Evolutionary conservation across 2,888 invertebrate species (phyloP), one percentile per base, ranked within the genome.

Genomic region (Zele albiditarsus): DNA sequence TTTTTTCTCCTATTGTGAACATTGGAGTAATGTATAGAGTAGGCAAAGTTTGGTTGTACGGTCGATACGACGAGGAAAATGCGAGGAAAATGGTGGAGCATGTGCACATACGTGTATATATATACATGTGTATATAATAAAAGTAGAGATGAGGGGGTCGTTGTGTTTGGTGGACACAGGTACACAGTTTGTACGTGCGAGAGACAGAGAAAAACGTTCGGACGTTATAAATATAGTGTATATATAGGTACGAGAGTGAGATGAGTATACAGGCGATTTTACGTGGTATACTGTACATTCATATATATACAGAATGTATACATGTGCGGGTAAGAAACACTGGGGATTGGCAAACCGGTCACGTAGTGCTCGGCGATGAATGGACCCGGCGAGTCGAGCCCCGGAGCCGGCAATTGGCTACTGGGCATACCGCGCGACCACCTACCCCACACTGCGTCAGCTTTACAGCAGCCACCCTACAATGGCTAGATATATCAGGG

Each of bases 281-380:
- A 8, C 20, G 23, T 62, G 42, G 67, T 60, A 27, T 16, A 60
- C 25, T 8, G n/a, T 46, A n/a, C 23, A 14, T 46, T n/a, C n/a
- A 53, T 53, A 20, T 53, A 20, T 53, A 20, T 53, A 8, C 3
- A 71, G 66, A 78, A 65, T 27, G 25, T n/a, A n/a, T 58, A 58
- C 25, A 23, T 58, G 67, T 72, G 73, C 66, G 77, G 66, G 67
- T 76, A 76, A 79, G 75, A 78, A 60, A 38, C 57, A 67, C 71
- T 46, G 77, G 79, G 85, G 84, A 87, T 89, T 87, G 85, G 87
- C 85, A 89, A 87, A 87, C 88, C 85, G 87, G 88, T 89, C 89
- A 89, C 89, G 89, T 89, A 89, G 85, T 86, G 85, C 86, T 82
- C 87, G 84, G 87, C 88, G 87, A 89, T 88, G 89, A 89, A 89